A percentile compares a stretch with the other conserved stretches of the same genome.
These are phyloP conservation scores for Entomobrya proxima DNA, from an alignment of 2,888 invertebrate species.

Conservation along the genomic window DNA sequence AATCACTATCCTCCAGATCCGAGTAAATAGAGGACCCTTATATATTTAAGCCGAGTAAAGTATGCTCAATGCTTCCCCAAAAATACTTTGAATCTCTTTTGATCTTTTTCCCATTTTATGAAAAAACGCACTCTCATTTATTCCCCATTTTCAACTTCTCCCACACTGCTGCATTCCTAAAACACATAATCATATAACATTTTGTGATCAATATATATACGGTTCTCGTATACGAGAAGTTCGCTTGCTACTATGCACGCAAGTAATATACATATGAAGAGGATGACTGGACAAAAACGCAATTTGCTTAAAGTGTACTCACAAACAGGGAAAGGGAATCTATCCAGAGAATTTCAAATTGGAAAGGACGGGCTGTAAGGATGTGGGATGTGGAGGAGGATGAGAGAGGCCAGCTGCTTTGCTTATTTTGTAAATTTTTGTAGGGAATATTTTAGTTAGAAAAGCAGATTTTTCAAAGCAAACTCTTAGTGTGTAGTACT, in stretches of 20 bases:
- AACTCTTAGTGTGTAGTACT: conserved; percentile 2
- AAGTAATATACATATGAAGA: conserved; percentile 60
- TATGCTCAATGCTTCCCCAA: conserved; percentile 46
- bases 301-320: conserved; percentile 64
- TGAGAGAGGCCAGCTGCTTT: conserved; percentile 63
- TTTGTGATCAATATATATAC: not conserved
- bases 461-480: conserved; percentile 56
- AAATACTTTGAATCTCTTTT: conserved; percentile 70
- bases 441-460: conserved; percentile 44
- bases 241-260: not conserved
- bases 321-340: conserved; percentile 16
- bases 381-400: conserved; percentile 61
- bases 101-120: conserved; percentile 75
- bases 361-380: conserved; percentile 38
- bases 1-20: not conserved
- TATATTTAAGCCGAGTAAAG: conserved; percentile 46
- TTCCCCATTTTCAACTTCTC: conserved; percentile 66
- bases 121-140: conserved; percentile 74
- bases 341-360: conserved; percentile 62
- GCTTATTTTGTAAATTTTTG: conserved; percentile 50
- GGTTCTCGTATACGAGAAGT: not conserved
- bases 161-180: conserved; percentile 15
- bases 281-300: conserved; percentile 67
- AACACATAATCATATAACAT: conserved; percentile 7
- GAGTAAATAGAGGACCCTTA: conserved; percentile 35